Evolutionary conservation across 2,113 vertebrate genomes (phyloP), one percentile per base, ranked within the genome.

Genomic region (Pituophis catenifer): DNA sequence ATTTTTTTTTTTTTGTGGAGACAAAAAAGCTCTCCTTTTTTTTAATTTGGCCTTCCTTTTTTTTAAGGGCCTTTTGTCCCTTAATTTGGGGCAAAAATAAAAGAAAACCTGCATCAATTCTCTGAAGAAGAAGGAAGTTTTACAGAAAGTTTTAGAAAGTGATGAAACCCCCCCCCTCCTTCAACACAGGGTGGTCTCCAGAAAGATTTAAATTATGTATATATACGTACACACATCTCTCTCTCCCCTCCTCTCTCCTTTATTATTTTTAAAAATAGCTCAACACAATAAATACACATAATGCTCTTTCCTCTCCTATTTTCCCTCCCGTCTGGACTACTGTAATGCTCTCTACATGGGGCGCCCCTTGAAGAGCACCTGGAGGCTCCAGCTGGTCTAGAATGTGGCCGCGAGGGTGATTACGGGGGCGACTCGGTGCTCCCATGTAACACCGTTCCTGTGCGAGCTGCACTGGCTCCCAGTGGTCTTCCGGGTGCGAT

Each of bases 51-150:
- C 96, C 93, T 96, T 95, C 62, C 94, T 95, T 92, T 96, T 53
- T 53, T 53, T 11, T 48, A 48, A 53, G 53, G 55, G 53, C 96
- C 93, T 96, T 95, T 91, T 90, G 87, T 10, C 26, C 26, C 26
- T 65, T 65, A 65, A 26, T 65, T 65, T 65, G 89, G 70, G 17
- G 1, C 26, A 90, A 87, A 88, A 54, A 70, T 21, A 1, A 2
- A 19, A 90, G 55, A 7, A 5, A 33, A 8, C 91, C 95, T 92
- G 86, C 94, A 95, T 97, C 98, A 98, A 97, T 96, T 95, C 93
- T 95, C 95, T 94, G 93, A 62, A 95, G 95, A 96, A 98, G 95
- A 96, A 95, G 96, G 98, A 98, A 97, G 94, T 96, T 88, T 95
- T 97, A 96, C 94, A 97, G 96, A 65, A 65, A 65, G 26, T n/a